These are phyloP conservation scores for Nymphalis io DNA, from an alignment of 1,140 invertebrate species.

Conservation along the genomic window DNA sequence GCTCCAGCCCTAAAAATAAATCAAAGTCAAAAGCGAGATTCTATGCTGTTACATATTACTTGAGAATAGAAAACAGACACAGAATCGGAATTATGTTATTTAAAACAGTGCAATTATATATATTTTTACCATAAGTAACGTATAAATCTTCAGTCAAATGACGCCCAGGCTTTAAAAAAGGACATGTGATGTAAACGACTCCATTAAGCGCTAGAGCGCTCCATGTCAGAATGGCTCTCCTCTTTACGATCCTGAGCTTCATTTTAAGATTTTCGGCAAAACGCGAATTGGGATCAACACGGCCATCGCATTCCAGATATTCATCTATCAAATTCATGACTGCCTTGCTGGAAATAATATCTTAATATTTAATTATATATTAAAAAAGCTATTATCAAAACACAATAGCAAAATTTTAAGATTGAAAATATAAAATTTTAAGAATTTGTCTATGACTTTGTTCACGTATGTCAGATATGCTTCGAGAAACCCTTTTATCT, in stretches of 20 bases:
- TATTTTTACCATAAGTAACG: constrained; percentile 51
- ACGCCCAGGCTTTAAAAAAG: constrained; percentile 46
- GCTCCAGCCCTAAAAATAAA: constrained; percentile 26
- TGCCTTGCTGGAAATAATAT: constrained; percentile 41
- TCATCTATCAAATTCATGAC: constrained; percentile 43
- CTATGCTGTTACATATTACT: neutral
- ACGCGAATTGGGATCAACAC: constrained; percentile 38
- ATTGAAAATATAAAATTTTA: too few species aligned
- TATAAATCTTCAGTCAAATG: constrained; percentile 53
- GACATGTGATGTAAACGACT: constrained; percentile 42
- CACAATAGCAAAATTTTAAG: too few species aligned
- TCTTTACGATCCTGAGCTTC: constrained; percentile 49
- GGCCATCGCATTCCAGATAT: constrained; percentile 44
- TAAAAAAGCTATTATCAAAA: too few species aligned
- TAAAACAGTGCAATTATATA: too few species aligned
- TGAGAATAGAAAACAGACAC: neutral
- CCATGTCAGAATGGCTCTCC: constrained; percentile 53
- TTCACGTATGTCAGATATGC: too few species aligned
- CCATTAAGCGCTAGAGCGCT: constrained; percentile 44
- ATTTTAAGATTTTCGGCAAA: constrained; percentile 42
- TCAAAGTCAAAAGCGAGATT: neutral
- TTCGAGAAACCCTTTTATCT: too few species aligned
- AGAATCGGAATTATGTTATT: neutral
- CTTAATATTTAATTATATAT: too few species aligned
- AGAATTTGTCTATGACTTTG: too few species aligned